These are phyloP conservation scores for Chrysomallon squamiferum DNA, from an alignment of 1,140 invertebrate genomes.

Conservation along the genomic window DNA sequence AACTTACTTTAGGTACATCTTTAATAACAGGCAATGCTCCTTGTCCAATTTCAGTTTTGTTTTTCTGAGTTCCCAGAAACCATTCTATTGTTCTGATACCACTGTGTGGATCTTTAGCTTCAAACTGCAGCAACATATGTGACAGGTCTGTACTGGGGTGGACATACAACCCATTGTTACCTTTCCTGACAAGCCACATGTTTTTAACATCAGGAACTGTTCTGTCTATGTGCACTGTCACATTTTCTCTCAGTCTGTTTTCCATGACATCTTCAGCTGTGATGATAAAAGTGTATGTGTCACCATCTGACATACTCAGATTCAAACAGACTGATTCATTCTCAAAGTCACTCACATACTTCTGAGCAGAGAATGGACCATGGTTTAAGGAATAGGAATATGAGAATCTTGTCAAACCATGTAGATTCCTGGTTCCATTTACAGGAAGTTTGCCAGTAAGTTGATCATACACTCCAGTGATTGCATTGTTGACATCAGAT, in stretches of 20 bases:
- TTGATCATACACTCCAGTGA: conserved; percentile 28
- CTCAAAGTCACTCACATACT: neutral
- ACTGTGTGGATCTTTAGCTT: conserved; percentile 35
- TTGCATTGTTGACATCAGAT: conserved; percentile 4
- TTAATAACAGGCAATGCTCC: conserved; percentile 9
- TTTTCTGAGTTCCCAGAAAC: conserved; percentile 10
- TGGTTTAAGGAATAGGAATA: neutral
- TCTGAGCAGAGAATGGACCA: neutral
- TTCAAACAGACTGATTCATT: neutral
- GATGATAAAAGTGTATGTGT: conserved; percentile 23
- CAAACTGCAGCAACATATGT: conserved; percentile 29
- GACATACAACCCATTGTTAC: conserved; percentile 19
- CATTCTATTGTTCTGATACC: conserved; percentile 22
- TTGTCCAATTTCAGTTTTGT: conserved; percentile 9
- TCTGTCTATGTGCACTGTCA: conserved; percentile 28
- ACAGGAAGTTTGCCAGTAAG: conserved; percentile 23
- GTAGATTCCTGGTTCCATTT: conserved; percentile 30
- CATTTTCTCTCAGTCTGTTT: conserved; percentile 18
- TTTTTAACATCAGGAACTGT: conserved; percentile 22
- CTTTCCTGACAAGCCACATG: conserved; percentile 18
- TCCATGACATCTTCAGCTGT: conserved; percentile 24
- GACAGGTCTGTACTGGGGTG: conserved; percentile 34
- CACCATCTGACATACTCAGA: conserved; percentile 20
- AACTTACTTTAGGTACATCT: neutral
- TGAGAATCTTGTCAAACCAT: conserved; percentile 24